These are phyloP conservation scores for Pristiophorus japonicus DNA, from an alignment of 2,113 vertebrate species.

Conservation along the genomic window DNA sequence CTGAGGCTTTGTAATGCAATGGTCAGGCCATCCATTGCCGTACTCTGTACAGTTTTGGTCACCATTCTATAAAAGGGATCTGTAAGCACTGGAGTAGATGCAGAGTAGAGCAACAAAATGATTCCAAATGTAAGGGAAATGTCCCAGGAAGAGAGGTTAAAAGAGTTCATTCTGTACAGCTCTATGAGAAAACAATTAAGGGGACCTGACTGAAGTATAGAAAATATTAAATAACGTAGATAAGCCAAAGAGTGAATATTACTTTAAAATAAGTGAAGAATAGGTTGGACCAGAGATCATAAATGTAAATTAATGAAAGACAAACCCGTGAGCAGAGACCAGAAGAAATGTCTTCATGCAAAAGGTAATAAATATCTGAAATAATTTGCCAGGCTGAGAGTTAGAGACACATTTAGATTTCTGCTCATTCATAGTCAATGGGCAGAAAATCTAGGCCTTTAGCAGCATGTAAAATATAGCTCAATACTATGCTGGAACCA, in stretches of 20 bases:
- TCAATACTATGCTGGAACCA: neutral
- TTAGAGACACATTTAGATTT: neutral
- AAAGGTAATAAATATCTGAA: neutral
- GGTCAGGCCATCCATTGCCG: neutral
- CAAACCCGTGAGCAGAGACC: neutral
- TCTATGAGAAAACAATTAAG: neutral
- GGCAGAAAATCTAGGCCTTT: neutral
- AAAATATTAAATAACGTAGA: neutral
- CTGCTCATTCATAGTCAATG: neutral
- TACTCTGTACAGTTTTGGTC: too few relatives aligned
- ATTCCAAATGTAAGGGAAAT: neutral
- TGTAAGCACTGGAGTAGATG: neutral
- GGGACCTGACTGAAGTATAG: neutral
- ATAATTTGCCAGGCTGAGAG: neutral
- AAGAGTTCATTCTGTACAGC: too few relatives aligned
- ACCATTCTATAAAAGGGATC: neutral
- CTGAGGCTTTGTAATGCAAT: neutral
- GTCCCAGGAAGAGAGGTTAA: neutral
- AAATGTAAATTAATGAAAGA: neutral
- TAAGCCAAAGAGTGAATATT: neutral
- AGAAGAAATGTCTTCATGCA: neutral
- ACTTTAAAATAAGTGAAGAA: neutral
- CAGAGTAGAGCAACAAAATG: neutral
- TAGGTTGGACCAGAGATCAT: neutral
- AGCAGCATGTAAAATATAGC: neutral